phyloP scores from a whole-genome alignment of 2,797 vertebrate species.

The Melopsittacus undulatus region DNA sequence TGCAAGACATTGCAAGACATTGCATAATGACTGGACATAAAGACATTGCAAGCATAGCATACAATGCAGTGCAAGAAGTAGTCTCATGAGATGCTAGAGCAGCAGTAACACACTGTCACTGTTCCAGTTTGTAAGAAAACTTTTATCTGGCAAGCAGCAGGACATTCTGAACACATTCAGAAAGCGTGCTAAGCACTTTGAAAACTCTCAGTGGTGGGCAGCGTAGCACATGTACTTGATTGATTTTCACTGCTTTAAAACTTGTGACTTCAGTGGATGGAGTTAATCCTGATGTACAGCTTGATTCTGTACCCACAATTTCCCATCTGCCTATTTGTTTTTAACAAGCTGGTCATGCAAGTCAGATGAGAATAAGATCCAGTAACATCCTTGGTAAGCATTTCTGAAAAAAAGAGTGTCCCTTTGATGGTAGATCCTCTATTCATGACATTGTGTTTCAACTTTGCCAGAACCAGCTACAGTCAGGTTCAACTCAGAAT shows the following conservation, averaged over 20 bases:
- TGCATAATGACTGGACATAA: too few relatives aligned
- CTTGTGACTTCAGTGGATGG: neutral
- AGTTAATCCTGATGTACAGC: neutral
- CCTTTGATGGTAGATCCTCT: neutral
- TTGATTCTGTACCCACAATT: neutral
- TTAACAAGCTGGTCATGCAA: neutral
- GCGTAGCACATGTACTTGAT: accelerated
- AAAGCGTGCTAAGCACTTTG: neutral
- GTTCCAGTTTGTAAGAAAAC: neutral
- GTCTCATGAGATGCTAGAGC: neutral
- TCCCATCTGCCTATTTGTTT: neutral
- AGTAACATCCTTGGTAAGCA: neutral
- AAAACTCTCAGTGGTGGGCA: neutral
- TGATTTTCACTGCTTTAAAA: neutral
- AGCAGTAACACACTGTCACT: neutral
- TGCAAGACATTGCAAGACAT: too few relatives aligned
- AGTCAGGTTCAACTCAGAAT: neutral
- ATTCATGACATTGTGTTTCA: neutral
- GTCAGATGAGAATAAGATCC: neutral
- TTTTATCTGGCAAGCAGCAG: neutral
- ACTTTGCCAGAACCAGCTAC: neutral
- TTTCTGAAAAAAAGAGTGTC: neutral
- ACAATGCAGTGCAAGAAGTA: neutral
- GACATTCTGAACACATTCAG: neutral
- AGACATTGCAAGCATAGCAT: neutral